phyloP scores from a whole-genome alignment of 2,113 vertebrate species.

The Tonatia bakeri region DNA sequence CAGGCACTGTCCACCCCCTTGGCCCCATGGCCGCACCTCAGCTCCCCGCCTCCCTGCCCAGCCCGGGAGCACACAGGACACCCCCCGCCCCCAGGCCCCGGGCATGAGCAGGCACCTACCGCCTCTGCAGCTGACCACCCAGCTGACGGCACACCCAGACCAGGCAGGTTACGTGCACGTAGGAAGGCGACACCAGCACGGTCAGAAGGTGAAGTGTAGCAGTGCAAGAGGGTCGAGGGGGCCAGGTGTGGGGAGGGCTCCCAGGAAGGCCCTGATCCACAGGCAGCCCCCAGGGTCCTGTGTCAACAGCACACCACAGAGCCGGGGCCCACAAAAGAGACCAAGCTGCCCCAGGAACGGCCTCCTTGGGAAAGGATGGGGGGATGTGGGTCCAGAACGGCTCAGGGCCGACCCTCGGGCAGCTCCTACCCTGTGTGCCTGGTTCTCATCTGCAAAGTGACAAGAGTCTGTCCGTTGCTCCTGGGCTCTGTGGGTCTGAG shows the following conservation, averaged over 20 bases:
- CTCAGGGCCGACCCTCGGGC: neutral
- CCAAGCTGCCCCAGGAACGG: neutral
- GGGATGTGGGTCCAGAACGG: neutral
- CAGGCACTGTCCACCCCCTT: fast-evolving
- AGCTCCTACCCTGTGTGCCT: neutral
- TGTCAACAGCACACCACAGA: neutral
- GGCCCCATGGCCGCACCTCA: fast-evolving
- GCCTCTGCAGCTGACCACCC: fast-evolving
- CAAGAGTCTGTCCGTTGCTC: neutral
- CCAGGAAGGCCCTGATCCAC: neutral
- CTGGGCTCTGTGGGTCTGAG: too few species aligned
- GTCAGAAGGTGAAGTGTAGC: neutral
- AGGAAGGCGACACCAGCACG: neutral
- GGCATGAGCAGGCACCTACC: fast-evolving
- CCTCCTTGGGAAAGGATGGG: neutral
- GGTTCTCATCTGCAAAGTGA: neutral
- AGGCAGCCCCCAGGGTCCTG: neutral
- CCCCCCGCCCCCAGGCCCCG: too few species aligned
- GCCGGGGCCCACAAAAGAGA: neutral
- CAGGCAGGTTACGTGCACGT: fast-evolving
- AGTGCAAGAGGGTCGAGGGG: fast-evolving
- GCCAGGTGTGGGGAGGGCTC: neutral
- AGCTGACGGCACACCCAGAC: neutral
- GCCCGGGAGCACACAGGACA: fast-evolving
- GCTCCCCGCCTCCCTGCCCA: too few species aligned